Evolutionary conservation across 2,113 vertebrate genomes (phyloP).

Genomic region (Conger conger): DNA sequence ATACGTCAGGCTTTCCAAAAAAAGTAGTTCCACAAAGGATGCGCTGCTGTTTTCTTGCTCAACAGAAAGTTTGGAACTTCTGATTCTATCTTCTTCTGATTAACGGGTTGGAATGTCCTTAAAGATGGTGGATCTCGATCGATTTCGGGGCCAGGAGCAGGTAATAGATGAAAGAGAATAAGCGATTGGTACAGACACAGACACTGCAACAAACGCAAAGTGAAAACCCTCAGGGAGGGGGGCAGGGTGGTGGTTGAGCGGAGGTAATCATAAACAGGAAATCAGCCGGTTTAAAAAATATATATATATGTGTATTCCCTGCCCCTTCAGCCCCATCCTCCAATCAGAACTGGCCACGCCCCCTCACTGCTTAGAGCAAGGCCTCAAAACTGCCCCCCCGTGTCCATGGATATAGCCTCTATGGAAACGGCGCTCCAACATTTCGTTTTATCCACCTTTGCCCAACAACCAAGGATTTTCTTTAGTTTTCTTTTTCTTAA

Average conservation of each 20-base stretch:
- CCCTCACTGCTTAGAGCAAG: neutral
- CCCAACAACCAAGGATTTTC: neutral
- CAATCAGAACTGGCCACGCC: neutral
- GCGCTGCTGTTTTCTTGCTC: too few relatives aligned
- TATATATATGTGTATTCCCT: constrained; percentile 41
- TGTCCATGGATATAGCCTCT: neutral
- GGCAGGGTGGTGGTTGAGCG: constrained; percentile 19
- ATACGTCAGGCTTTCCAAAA: too few relatives aligned
- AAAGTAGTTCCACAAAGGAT: too few relatives aligned
- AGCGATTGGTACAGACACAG: too few relatives aligned
- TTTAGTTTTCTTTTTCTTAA: constrained; percentile 22
- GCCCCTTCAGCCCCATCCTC: constrained; percentile 17
- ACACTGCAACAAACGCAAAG: neutral
- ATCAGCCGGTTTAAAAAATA: constrained; percentile 69
- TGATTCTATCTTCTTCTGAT: too few relatives aligned
- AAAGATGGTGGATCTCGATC: too few relatives aligned
- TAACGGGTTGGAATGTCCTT: too few relatives aligned
- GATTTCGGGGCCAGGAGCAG: too few relatives aligned
- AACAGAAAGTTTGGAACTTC: too few relatives aligned
- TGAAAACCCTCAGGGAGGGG: neutral
- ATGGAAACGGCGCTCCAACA: neutral
- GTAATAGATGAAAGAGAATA: too few relatives aligned
- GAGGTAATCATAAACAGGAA: constrained; percentile 52
- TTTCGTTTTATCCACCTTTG: neutral
- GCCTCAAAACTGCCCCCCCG: neutral